A percentile compares a stretch with the other conserved stretches of the same genome.
Conservation (phyloP, 1,140 invertebrate species). For the Manduca sexta region DNA sequence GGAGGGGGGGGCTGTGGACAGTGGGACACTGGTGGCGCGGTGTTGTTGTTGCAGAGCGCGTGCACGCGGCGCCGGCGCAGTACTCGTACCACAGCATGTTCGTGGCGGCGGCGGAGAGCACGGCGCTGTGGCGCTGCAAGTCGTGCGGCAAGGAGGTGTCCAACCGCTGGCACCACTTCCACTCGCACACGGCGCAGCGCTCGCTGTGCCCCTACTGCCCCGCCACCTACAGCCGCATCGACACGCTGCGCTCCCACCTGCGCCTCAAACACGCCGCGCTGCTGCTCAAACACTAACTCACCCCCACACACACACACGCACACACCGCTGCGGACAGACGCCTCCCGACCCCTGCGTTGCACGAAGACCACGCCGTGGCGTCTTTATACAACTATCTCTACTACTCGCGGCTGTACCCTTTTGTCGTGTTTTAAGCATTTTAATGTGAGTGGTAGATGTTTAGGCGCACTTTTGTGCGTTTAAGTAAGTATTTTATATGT, state of each 20-base stretch:
- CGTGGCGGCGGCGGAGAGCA: conserved; percentile 78
- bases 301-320: conserved; percentile 1
- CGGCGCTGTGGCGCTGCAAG: conserved; percentile 83
- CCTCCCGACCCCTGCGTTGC: conserved; percentile 37
- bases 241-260: conserved; percentile 85
- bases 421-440: conserved; percentile 43
- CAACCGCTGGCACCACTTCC: conserved; percentile 90
- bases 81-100: conserved; percentile 88
- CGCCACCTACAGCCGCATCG: conserved; percentile 88
- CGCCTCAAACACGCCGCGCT: conserved; percentile 81
- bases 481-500: conserved; percentile 48
- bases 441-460: conserved; percentile 42
- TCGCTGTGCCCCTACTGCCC: conserved; percentile 88
- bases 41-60: no score
- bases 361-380: conserved; percentile 11
- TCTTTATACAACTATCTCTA: background rate
- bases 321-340: conserved; percentile 18
- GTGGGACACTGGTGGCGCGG: conserved; percentile 19
- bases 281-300: conserved; percentile 66
- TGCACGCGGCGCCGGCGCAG: conserved; percentile 44
- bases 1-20: conserved; percentile 18
- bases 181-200: conserved; percentile 85
- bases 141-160: conserved; percentile 89
- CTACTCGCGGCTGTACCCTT: background rate
- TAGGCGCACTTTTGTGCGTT: conserved; percentile 62